Evolutionary conservation across 2,797 vertebrate genomes (phyloP).

Genomic region (Taeniopygia guttata): DNA sequence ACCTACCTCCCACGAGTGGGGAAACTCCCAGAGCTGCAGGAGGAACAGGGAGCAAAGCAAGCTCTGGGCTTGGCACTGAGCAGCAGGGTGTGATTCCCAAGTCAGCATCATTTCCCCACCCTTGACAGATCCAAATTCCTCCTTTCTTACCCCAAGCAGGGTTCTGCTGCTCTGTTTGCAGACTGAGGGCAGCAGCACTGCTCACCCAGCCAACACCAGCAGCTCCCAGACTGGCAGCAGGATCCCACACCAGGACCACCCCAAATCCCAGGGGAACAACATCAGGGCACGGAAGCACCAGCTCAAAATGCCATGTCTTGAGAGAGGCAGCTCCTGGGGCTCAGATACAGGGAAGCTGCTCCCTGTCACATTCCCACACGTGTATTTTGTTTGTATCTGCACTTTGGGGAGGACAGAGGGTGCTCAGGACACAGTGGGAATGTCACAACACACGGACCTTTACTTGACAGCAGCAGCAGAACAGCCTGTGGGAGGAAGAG

Average conservation of each 20-base stretch:
- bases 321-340: not conserved
- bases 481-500: not conserved
- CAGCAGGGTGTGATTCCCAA: not conserved
- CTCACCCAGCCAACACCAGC: not conserved
- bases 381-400: not conserved
- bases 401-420: not conserved
- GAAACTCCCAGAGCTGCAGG: not conserved
- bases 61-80: not conserved
- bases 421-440: not conserved
- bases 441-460: not conserved
- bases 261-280: not conserved
- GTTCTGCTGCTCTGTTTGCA: not conserved
- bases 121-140: not conserved
- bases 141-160: rapidly evolving
- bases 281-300: not conserved
- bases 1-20: rapidly evolving
- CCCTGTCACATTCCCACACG: not conserved
- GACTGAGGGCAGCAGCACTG: not conserved
- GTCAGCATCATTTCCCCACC: not conserved
- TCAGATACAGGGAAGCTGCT: not conserved
- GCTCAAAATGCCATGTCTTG: not conserved
- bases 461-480: constrained; percentile 14
- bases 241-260: not conserved
- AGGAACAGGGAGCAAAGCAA: not conserved
- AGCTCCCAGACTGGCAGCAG: not conserved